Percentiles rank a stretch among this genome's conserved stretches.
Conservation (phyloP, 2,888 invertebrate species). For the Ptychoptera contaminata region DNA sequence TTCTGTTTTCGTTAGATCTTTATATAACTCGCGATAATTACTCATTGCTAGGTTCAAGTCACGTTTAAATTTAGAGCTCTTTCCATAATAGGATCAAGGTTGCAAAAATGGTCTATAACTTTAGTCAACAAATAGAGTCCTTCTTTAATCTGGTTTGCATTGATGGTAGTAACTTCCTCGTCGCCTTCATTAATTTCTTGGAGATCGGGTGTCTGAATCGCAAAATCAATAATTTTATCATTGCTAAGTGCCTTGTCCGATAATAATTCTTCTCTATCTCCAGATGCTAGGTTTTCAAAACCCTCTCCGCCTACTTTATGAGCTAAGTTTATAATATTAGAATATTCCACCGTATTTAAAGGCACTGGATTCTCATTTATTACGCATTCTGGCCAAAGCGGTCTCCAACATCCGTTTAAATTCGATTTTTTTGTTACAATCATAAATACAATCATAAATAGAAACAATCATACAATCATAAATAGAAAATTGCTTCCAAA, state of each 20-base stretch:
- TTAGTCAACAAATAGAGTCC: not conserved
- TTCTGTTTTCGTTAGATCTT: too few species aligned
- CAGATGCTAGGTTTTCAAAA: conserved; percentile 14
- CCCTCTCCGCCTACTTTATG: conserved; percentile 16
- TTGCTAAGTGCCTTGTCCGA: conserved; percentile 14
- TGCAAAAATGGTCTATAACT: not conserved
- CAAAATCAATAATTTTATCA: conserved; percentile 13
- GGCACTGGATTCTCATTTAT: conserved; percentile 14
- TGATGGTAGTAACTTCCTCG: too few species aligned
- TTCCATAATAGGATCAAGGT: too few species aligned
- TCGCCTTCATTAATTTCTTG: too few species aligned
- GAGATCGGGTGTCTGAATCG: conserved; percentile 6
- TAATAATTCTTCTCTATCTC: conserved; percentile 14
- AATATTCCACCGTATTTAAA: conserved; percentile 12
- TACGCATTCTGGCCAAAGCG: conserved; percentile 15
- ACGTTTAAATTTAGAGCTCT: too few species aligned
- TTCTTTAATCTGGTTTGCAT: too few species aligned
- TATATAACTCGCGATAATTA: too few species aligned
- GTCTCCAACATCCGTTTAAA: conserved; percentile 15
- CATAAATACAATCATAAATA: conserved; percentile 10
- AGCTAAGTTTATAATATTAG: conserved; percentile 13
- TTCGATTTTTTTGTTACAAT: conserved; percentile 12
- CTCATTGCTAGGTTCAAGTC: too few species aligned
- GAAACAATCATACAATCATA: conserved; percentile 13
- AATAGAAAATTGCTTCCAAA: conserved; percentile 13